Evolutionary conservation across 2,113 vertebrate genomes (phyloP), one percentile per base, ranked within the genome.

Genomic region (Gambusia affinis): DNA sequence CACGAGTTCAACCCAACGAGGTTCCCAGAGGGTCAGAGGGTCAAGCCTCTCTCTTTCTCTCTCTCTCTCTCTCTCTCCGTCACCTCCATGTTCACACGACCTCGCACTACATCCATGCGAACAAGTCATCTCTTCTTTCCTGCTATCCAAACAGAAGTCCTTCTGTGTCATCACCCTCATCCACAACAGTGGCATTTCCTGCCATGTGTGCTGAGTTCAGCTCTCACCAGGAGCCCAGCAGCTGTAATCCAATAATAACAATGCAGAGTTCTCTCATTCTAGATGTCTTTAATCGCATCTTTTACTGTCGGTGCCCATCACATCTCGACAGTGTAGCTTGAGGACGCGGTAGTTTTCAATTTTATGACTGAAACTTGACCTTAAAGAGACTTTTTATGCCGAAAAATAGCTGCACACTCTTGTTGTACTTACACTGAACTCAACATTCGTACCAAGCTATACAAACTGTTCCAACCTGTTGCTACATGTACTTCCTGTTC

Each of bases 11-110:
- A 62, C 72, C 75, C 0, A 57, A 72, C 2, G 12, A 62, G 62
- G 47, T 92, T 93, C 92, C 89, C 86, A 92, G 73, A 60, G 81
- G 81, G 79, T 82, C 76, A 70, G 83, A 60, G 81, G 81, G 79
- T 82, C 76, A 66, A 79, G 79, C 76, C 66, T 5, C 22, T 69
- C 72, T 79, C 65, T 76, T 3, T 70, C 70, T 79, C 65, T 76
- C 10, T 70, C 70, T 71, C 73, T 74, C 76, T 44, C 78, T 35
- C 35, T 35, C 35, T 35, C 31, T 79, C 62, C 29, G 68, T 75
- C 82, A 61, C 85, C 75, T 65, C 80, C 64, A 22, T 44, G 78
- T 89, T 90, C 91, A 87, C 82, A 91, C 78, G 85, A 8, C 82
- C 82, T 33, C 31, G 22, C 72, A 72, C 30, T 75, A 79, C 82